Conservation (phyloP, 2,888 invertebrate species). For the Nomada flava region DNA sequence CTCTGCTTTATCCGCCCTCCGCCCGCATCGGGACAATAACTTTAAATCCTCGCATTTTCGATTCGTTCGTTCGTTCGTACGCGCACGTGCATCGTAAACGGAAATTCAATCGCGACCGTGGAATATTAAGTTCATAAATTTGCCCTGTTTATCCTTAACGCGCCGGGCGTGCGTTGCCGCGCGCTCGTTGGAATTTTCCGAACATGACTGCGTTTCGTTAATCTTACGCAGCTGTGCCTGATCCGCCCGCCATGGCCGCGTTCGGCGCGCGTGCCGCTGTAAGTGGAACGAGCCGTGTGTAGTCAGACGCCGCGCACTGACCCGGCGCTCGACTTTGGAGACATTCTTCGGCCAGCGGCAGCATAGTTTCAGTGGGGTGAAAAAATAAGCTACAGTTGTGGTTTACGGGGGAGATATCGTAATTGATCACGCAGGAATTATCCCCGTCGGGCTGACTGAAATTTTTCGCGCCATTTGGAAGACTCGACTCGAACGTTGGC, state of each 20-base stretch:
- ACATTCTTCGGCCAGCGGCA: not conserved
- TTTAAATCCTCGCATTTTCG: constrained; percentile 26
- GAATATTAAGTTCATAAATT: constrained; percentile 52
- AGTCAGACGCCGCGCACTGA: not conserved
- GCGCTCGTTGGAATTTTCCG: constrained; percentile 7
- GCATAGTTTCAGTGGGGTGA: no score
- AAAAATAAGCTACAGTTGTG: not conserved
- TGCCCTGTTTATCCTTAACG: not conserved
- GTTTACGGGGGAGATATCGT: not conserved
- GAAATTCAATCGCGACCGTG: constrained; percentile 22
- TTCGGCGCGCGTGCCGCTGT: not conserved
- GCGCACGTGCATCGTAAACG: not conserved
- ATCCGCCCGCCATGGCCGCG: not conserved
- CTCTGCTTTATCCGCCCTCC: not conserved
- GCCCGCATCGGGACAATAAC: not conserved
- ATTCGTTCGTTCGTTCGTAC: constrained; percentile 7
- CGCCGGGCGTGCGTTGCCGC: not conserved
- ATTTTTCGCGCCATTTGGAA: no score
- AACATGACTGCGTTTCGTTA: constrained; percentile 12
- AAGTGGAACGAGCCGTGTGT: not conserved
- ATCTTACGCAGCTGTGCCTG: constrained; percentile 26
- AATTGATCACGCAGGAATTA: not conserved
- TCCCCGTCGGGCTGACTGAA: no score
- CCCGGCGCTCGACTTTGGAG: not conserved
- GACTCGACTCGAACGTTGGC: no score